phyloP scores from a whole-genome alignment of 1,140 invertebrate species.

The Bombyx mandarina region DNA sequence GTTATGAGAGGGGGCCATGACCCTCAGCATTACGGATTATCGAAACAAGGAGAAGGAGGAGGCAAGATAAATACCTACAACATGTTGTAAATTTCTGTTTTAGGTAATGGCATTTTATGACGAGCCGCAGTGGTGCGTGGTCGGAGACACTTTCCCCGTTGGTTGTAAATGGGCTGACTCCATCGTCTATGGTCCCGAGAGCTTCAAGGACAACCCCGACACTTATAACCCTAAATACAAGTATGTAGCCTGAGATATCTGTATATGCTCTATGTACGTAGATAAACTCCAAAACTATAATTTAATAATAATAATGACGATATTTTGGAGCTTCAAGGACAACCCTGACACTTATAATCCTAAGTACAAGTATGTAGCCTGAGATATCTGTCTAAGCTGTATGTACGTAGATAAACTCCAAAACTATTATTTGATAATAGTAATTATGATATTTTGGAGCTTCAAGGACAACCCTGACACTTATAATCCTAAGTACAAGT shows the following conservation, averaged over 20 bases:
- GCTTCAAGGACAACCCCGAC: conserved; percentile 89
- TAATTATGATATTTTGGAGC: not conserved
- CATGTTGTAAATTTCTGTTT: not conserved
- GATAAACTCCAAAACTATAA: too few relatives aligned
- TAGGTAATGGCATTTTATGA: conserved; percentile 94
- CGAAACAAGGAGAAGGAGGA: too few relatives aligned
- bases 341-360: conserved; percentile 89
- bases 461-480: conserved; percentile 3
- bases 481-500: conserved; percentile 3
- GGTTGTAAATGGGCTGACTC: conserved; percentile 88
- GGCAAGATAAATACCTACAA: not conserved
- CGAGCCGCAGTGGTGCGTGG: conserved; percentile 95
- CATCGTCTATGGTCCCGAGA: conserved; percentile 91
- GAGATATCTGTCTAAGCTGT: too few relatives aligned
- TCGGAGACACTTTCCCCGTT: conserved; percentile 96
- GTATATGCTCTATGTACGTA: too few relatives aligned
- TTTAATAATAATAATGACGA: too few relatives aligned
- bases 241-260: conserved; percentile 54
- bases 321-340: conserved; percentile 75
- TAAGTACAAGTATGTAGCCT: conserved; percentile 79
- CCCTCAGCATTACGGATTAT: too few relatives aligned
- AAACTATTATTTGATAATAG: too few relatives aligned
- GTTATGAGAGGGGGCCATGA: not conserved
- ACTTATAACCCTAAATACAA: conserved; percentile 84
- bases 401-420: too few relatives aligned